A percentile compares a stretch with the other conserved stretches of the same genome.
These are phyloP conservation scores for Cyanistes caeruleus DNA, from an alignment of 2,113 vertebrate species.

Conservation along the genomic window DNA sequence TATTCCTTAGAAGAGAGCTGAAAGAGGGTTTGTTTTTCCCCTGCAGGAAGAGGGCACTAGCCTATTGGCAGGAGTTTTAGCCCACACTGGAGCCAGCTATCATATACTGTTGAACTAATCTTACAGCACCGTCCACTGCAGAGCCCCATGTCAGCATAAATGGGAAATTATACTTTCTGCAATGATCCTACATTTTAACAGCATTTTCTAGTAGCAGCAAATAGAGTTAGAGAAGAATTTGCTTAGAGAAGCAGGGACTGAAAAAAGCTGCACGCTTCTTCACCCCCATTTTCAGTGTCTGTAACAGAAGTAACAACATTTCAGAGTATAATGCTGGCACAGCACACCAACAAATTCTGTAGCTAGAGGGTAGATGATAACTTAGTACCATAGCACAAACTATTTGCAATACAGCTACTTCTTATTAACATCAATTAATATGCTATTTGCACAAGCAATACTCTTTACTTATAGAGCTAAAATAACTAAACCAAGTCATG, in stretches of 20 bases:
- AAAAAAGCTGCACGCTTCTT: neutral
- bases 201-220: neutral
- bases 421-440: conserved; percentile 28
- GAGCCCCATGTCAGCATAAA: neutral
- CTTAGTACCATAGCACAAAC: neutral
- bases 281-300: neutral
- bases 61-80: neutral
- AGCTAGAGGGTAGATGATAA: neutral
- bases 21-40: neutral
- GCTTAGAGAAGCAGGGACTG: neutral
- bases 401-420: neutral
- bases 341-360: neutral
- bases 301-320: neutral
- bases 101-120: neutral
- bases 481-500: neutral
- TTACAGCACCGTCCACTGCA: neutral
- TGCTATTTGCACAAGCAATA: neutral
- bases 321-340: neutral
- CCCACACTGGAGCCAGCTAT: neutral
- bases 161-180: conserved; percentile 4
- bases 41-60: neutral
- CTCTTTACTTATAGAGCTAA: neutral
- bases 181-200: neutral
- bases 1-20: neutral
- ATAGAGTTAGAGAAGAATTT: conserved; percentile 1